Evolutionary conservation across 2,797 vertebrate genomes (phyloP).

Genomic region (Apogon hyalosoma): DNA sequence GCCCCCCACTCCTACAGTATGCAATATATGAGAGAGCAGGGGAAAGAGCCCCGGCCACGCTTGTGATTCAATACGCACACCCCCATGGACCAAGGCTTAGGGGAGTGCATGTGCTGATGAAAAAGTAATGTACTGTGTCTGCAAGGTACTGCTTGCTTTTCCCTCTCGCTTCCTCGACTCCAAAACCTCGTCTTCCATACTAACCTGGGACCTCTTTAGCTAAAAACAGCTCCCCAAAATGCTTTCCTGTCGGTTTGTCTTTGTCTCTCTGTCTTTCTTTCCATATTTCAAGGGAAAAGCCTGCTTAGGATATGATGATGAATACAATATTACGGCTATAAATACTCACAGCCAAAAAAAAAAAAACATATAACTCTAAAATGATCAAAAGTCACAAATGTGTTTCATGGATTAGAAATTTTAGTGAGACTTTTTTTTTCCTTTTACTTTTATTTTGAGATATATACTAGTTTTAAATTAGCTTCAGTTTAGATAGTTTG

Average conservation of each 20-base stretch:
- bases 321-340: conserved; percentile 16
- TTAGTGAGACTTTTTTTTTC: too few relatives aligned
- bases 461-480: too few relatives aligned
- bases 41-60: conserved; percentile 61
- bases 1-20: conserved; percentile 61
- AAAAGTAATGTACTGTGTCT: conserved; percentile 88
- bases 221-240: conserved; percentile 70
- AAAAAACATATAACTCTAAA: too few relatives aligned
- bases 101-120: conserved; percentile 85
- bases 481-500: too few relatives aligned
- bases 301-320: conserved; percentile 43
- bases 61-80: conserved; percentile 78
- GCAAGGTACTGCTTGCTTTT: conserved; percentile 74
- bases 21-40: conserved; percentile 75
- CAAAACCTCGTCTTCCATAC: conserved; percentile 61
- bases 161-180: conserved; percentile 58
- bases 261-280: conserved; percentile 16
- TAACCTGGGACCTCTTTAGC: conserved; percentile 64
- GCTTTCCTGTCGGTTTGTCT: conserved; percentile 46
- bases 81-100: conserved; percentile 78
- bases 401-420: too few relatives aligned
- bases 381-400: too few relatives aligned
- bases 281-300: conserved; percentile 28
- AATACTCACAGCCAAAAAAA: conserved; percentile 9
- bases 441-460: too few relatives aligned